phyloP scores from a whole-genome alignment of 2,888 invertebrate species.

The Plebejus argus region DNA sequence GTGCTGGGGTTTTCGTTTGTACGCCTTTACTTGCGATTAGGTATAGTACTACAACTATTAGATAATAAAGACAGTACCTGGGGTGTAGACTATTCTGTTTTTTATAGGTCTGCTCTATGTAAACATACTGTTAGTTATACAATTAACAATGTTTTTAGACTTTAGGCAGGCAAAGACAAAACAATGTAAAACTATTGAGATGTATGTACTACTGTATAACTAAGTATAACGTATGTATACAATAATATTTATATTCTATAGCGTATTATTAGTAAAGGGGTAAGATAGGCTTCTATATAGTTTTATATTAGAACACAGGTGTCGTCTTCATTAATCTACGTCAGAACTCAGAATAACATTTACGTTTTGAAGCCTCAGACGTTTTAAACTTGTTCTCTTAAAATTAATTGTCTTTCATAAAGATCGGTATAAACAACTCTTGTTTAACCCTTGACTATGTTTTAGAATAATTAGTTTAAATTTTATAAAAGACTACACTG shows the following conservation, averaged over 20 bases:
- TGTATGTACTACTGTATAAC: too few relatives aligned
- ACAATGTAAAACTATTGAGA: too few relatives aligned
- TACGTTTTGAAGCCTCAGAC: background rate
- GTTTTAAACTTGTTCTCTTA: slow-evolving; percentile 10
- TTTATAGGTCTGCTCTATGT: too few relatives aligned
- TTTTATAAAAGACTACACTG: too few relatives aligned
- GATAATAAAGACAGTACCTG: too few relatives aligned
- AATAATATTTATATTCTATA: background rate
- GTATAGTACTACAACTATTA: too few relatives aligned
- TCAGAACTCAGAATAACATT: slow-evolving; percentile 9
- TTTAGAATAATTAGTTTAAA: background rate
- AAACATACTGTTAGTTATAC: too few relatives aligned
- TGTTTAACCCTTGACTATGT: background rate
- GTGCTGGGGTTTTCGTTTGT: background rate
- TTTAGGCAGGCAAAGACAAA: too few relatives aligned
- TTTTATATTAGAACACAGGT: background rate
- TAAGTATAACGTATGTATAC: background rate
- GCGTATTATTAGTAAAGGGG: background rate
- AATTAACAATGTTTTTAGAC: too few relatives aligned
- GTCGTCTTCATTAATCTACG: slow-evolving; percentile 5
- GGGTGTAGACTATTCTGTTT: too few relatives aligned
- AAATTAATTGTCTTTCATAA: background rate
- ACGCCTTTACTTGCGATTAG: background rate
- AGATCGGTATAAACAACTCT: background rate
- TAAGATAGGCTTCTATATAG: background rate